Evolutionary conservation across 2,113 vertebrate genomes (phyloP).

Genomic region (Thamnophis sirtalis): DNA sequence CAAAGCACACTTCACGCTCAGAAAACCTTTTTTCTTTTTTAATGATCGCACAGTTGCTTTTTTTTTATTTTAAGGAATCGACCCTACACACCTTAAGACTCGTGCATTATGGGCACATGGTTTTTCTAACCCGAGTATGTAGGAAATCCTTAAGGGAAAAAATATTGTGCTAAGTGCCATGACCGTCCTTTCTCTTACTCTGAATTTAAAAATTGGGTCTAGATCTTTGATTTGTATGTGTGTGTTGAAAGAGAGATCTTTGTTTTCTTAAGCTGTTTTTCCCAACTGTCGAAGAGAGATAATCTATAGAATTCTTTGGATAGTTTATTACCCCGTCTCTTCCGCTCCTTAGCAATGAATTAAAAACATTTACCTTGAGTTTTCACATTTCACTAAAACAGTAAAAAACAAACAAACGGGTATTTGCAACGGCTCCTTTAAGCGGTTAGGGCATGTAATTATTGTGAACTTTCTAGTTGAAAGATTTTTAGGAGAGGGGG

Average conservation of each 20-base stretch:
- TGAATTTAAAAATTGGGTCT: not conserved
- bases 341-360: slow-evolving; percentile 24
- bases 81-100: not conserved
- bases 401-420: slow-evolving; percentile 13
- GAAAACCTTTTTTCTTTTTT: no score
- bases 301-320: not conserved
- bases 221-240: no score
- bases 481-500: not conserved
- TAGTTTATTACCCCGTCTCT: not conserved
- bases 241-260: not conserved
- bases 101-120: not conserved
- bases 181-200: not conserved
- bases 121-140: not conserved
- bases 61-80: not conserved
- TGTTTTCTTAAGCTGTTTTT: not conserved
- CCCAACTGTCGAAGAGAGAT: not conserved
- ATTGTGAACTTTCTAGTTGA: not conserved
- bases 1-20: not conserved
- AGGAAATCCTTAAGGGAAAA: not conserved
- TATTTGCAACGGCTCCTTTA: not conserved
- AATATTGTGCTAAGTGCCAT: not conserved
- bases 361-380: slow-evolving; percentile 44
- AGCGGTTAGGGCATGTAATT: not conserved
- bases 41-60: not conserved
- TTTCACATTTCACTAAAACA: not conserved